Base-by-base conservation (phyloP, 1,140 invertebrate genomes). In the Globodera ellingtonae region DNA sequence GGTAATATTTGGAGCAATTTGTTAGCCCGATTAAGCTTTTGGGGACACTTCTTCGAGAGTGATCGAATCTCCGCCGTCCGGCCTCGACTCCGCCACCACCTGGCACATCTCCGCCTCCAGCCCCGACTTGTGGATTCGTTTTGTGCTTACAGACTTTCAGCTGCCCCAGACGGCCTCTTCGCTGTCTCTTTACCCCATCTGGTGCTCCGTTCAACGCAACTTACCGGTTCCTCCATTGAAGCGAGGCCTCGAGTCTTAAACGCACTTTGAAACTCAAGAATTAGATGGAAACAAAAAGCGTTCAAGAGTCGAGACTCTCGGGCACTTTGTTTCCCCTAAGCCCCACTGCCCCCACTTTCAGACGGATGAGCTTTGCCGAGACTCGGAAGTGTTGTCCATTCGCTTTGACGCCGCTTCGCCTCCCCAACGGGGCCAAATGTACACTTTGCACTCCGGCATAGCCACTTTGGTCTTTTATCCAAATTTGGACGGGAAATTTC, bases 11-110 rank as follows among this genome's bases (percentile, higher is more conserved):
- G 24, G 15, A 0, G 50, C 18, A 47, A 75, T 75, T 75, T n/a
- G 65, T 18, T 18, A 24, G 52, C 13, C 18, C 47, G 48, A 69
- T 83, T 83, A 18, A 83, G 82, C 47, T 44, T 83, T 76, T 65
- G 82, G 82, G 13, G 56, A 80, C n/a, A 83, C 82, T 13, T 52
- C 56, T 35, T 73, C 81, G 59, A 62, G 46, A 7, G 56, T 84
- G 50, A 83, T 83, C 24, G 82, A 69, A 9, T 84, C 46, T 13
- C 72, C 75, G 24, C 66, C 82, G 6, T 8, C 44, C 15, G n/a
- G 10, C 10, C 21, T 13, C 69, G 47, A 50, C 10, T n/a, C 48
- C 44, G 48, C 66, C 46, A 46, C 62, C 18, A 21, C 4, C 44
- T 72, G 78, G 79, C 79, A 72, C 35, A 82, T 80, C 46, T 59